Evolutionary conservation across 2,113 vertebrate genomes (phyloP).

Genomic region (Anarrhichthys ocellatus): DNA sequence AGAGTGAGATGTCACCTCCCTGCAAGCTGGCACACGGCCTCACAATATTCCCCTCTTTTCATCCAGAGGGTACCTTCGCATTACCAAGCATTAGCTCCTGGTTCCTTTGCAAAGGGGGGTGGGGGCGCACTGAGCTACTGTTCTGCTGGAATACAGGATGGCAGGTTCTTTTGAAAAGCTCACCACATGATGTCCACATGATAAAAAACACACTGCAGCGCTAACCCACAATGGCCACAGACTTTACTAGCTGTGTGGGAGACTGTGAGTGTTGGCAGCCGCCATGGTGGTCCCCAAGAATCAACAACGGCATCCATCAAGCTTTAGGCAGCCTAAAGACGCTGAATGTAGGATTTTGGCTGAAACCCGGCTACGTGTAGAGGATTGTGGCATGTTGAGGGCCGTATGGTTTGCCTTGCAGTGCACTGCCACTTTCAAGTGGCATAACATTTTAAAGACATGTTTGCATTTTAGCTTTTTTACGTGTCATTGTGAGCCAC

Average conservation of each 20-base stretch:
- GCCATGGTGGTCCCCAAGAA: constrained; percentile 66
- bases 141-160: constrained; percentile 52
- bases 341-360: constrained; percentile 51
- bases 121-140: constrained; percentile 23
- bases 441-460: not conserved
- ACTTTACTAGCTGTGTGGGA: constrained; percentile 59
- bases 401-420: constrained; percentile 17
- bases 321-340: constrained; percentile 45
- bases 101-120: constrained; percentile 28
- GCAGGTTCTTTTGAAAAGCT: constrained; percentile 60
- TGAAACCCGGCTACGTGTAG: constrained; percentile 31
- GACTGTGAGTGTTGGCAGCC: constrained; percentile 65
- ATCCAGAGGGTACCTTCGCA: constrained; percentile 16
- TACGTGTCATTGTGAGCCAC: not conserved
- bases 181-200: constrained; percentile 72
- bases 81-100: constrained; percentile 44
- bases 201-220: constrained; percentile 58
- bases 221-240: constrained; percentile 60
- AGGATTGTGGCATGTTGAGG: constrained; percentile 17
- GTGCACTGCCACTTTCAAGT: constrained; percentile 25
- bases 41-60: constrained; percentile 26
- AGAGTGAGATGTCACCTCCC: constrained; percentile 46
- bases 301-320: constrained; percentile 61
- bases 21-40: constrained; percentile 27
- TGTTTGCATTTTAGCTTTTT: not conserved